Base-by-base conservation (phyloP, 1,140 invertebrate species). In the Brachionus rubens region DNA sequence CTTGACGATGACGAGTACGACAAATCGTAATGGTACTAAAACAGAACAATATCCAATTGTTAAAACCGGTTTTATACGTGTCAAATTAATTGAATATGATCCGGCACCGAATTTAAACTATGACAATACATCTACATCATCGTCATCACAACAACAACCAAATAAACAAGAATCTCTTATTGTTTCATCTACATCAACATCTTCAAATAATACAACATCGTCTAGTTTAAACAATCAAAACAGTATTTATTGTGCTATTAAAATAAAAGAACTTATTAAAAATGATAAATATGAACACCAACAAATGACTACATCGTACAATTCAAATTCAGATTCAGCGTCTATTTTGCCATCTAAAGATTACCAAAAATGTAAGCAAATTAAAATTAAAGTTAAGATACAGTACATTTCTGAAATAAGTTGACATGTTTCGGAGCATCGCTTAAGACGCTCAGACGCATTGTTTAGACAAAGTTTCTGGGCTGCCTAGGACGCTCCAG, bases 221-320 rank as follows among this genome's bases (percentile, higher is more conserved):
- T 59, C 54, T 9, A 33, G 1, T 36, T 5, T 36, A 3, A 36
- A 36, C 19, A 43, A 41, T 21, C 59, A 36, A 14, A 65, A n/a
- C 59, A 43, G 19, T 41, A 43, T 43, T 43, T 65, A 43, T 65
- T 65, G 59, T 43, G 59, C 59, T 21, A 65, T 65, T 16, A 65
- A 65, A 24, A 65, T 65, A 36, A 65, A 65, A 65, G 59, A 65
- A 65, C 41, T 65, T 36, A 28, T 65, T 19, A 65, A 65, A 28
- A 41, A 65, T 24, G 59, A 65, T 43, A 21, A 65, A 43, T 10
- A 21, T 3, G 59, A 65, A 0, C 6, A 24, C 12, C 28, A 54
- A 54, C 33, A 59, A 28, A 59, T 33, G 1, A 36, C 30, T 24
- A 33, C 28, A 26, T 59, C 33, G 4, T 46, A 14, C 14, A 46